These are phyloP conservation scores for Pomacea maculata DNA, from an alignment of 1,140 invertebrate species.

Conservation along the genomic window DNA sequence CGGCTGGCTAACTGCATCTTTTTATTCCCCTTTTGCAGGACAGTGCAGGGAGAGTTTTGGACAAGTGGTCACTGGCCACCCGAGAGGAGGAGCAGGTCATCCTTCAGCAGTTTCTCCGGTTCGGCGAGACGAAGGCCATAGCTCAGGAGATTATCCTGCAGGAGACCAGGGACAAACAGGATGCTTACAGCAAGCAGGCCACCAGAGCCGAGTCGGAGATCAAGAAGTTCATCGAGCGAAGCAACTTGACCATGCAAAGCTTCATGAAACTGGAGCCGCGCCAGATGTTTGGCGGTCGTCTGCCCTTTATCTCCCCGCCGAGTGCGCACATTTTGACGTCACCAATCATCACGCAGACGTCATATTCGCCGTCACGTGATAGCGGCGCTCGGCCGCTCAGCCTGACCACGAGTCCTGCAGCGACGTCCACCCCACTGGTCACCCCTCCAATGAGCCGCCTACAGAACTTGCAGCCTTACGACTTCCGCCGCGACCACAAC, in stretches of 20 bases:
- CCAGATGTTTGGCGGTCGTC: conserved; percentile 51
- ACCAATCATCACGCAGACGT: conserved; percentile 39
- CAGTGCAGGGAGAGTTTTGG: conserved; percentile 75
- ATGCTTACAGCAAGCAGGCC: conserved; percentile 57
- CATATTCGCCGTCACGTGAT: conserved; percentile 40
- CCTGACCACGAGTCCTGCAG: conserved; percentile 44
- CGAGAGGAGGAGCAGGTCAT: conserved; percentile 86
- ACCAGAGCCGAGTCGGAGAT: conserved; percentile 69
- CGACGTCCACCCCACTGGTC: conserved; percentile 56
- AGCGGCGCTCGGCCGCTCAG: conserved; percentile 48
- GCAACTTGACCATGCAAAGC: conserved; percentile 60
- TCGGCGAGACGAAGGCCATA: conserved; percentile 83
- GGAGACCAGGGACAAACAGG: conserved; percentile 65
- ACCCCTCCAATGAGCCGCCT: conserved; percentile 84
- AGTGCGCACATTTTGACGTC: conserved; percentile 47
- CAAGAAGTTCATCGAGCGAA: conserved; percentile 70
- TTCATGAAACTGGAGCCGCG: conserved; percentile 56
- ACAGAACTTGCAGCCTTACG: conserved; percentile 93
- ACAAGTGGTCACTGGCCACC: conserved; percentile 84
- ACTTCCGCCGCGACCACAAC: conserved; percentile 80
- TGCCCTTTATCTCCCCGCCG: conserved; percentile 49
- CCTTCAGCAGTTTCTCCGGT: conserved; percentile 85
- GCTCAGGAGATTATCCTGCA: conserved; percentile 82
- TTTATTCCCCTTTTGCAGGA: conserved; percentile 63
- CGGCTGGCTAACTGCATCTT: conserved; percentile 1